Evolutionary conservation across 2,888 invertebrate genomes (phyloP), one percentile per base, ranked within the genome.

Genomic region (Diaperis boleti): DNA sequence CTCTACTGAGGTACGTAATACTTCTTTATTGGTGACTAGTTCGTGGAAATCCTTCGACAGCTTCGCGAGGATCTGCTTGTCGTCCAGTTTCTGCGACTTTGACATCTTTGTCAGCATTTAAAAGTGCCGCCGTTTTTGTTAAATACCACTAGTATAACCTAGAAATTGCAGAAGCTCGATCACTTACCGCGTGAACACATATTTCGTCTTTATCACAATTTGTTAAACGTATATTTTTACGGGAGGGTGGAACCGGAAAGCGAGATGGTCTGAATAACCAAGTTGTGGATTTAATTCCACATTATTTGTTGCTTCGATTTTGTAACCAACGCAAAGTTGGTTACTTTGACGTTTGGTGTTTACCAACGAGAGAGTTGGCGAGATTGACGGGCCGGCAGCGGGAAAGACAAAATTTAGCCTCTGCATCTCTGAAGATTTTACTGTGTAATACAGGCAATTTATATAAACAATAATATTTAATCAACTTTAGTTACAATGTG

Each of bases 21-120:
- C 66, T 50, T 76, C 75, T 59, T 79, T 77, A 65, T 79, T 77
- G 29, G 61, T 74, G 31, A 81, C 77, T 60, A 81, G 70, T 35
- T 80, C 78, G 62, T 80, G 79, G 60, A 79, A 79, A 64, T 82
- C 81, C 67, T 77, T 76, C 41, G 77, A 73, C 45, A 79, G 69
- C 60, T 73, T 72, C 37, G 64, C 59, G 54, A 77, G 72, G 52
- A 75, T 56, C 63, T 75, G 72, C 39, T 72, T 68, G 14, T 71
- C 68, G 20, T 72, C 72, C 18, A 66, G 42, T 64, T 74, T 71
- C 26, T 71, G 70, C 14, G 72, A 64, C 69, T 73, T 73, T 20
- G 74, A 70, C 74, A 74, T 75, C 59, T 55, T 18, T 65, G 29
- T 50, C n/a, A 29, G 49, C 47, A 45, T 69, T 69, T 54, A 62